Conservation (phyloP, 2,888 invertebrate species). For the Mayetiola destructor region DNA sequence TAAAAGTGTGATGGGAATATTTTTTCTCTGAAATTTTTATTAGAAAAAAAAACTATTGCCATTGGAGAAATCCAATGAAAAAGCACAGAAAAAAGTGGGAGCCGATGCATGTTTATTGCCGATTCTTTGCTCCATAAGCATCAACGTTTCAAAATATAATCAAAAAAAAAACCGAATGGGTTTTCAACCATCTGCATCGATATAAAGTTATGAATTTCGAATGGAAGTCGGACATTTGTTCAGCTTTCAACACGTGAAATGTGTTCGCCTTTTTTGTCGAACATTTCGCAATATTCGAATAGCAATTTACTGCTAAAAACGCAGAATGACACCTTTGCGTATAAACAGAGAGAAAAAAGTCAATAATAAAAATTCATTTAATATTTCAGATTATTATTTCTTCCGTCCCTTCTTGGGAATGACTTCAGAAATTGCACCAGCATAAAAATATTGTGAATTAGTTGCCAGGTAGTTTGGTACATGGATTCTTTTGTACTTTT, state of each 20-base stretch:
- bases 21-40: too few relatives aligned
- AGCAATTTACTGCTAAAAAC: background rate
- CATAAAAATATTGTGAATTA: background rate
- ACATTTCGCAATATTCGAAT: background rate
- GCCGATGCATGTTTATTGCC: too few relatives aligned
- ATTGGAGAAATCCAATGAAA: too few relatives aligned
- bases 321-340: background rate
- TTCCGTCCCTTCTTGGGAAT: background rate
- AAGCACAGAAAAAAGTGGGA: too few relatives aligned
- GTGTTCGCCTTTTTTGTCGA: background rate
- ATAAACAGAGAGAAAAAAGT: background rate
- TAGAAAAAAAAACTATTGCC: too few relatives aligned
- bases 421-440: background rate
- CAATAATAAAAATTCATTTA: conserved; percentile 11
- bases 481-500: too few relatives aligned
- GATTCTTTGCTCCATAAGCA: background rate
- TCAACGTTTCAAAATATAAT: background rate
- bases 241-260: background rate
- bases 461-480: too few relatives aligned
- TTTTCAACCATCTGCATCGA: conserved; percentile 2
- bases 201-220: conserved; percentile 3
- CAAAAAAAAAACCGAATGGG: background rate
- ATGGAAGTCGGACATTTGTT: conserved; percentile 6
- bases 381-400: background rate
- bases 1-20: too few relatives aligned